Base-by-base conservation (phyloP, 1,140 invertebrate genomes). In the Drosophila subpulchrella region DNA sequence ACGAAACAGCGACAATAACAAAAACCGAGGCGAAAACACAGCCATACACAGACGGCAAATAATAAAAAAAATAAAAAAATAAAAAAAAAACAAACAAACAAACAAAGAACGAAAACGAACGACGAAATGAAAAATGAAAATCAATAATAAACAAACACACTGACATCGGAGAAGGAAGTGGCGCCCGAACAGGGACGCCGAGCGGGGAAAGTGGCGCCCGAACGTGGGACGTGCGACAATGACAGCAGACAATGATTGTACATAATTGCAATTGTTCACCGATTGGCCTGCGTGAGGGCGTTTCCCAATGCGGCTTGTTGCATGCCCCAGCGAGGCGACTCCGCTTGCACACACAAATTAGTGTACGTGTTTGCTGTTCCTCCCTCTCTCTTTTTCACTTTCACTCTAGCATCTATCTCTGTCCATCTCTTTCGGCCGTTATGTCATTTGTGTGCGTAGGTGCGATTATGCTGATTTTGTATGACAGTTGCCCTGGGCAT, bases 231-330 rank as follows among this genome's bases (percentile, higher is more conserved):
- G 42, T 6, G 13, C 13, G 62, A 53, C 27, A 27, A 27, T 27
- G 27, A 27, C 62, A 24, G 17, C 51, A 70, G 67, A 71, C 67
- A 71, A 71, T 71, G 65, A 71, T 73, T 73, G 68, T 50, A 57
- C 62, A 75, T 76, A 76, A 76, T 76, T 76, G 73, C 73, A 76
- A 75, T 76, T 76, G 73, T 76, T 76, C 62, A 67, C 24, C 67
- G 70, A 75, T 74, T 75, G 59, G 71, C 32, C 51, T 74, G 72
- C 72, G 71, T 56, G 63, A 30, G 67, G 67, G 63, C 67, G 62
- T 67, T 38, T 56, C 65, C 65, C 65, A 60, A 20, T 44, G 72
- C 55, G 61, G 73, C 73, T 76, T 76, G 72, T 76, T 76, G 73
- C 73, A 76, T 75, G 72, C 51, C 68, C 17, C 58, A 48, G 27